Evolutionary conservation across 1,140 invertebrate species (phyloP).

Genomic region (Zaprionus lachaisei): DNA sequence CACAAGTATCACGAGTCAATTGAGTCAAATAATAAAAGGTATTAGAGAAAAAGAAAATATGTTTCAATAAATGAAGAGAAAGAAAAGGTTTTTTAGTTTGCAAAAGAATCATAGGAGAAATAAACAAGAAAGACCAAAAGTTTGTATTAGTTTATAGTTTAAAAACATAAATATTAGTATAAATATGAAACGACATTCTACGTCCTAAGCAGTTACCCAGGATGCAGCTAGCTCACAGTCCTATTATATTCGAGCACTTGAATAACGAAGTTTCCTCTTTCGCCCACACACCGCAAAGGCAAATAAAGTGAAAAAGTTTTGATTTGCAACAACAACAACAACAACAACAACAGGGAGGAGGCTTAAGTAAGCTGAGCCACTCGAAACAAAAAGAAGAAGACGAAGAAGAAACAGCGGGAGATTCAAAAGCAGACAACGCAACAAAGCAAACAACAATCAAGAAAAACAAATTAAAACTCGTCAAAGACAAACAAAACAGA

Average conservation of each 20-base stretch:
- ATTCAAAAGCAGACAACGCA: conserved; percentile 14
- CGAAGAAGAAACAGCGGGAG: not conserved
- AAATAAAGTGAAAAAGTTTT: conserved; percentile 34
- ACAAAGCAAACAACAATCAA: conserved; percentile 49
- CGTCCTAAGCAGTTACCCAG: not conserved
- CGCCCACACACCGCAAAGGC: not conserved
- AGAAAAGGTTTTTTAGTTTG: not conserved
- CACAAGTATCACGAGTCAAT: no score
- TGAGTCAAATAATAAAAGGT: no score
- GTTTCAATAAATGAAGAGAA: not conserved
- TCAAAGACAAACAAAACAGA: conserved; percentile 45
- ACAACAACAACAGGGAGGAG: not conserved
- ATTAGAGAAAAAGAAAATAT: no score
- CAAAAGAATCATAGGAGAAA: not conserved
- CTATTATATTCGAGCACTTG: not conserved
- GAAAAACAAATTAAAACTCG: conserved; percentile 49
- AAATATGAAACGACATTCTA: not conserved
- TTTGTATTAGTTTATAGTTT: no score
- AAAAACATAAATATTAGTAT: no score
- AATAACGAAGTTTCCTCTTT: conserved; percentile 22
- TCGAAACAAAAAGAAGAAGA: conserved; percentile 19
- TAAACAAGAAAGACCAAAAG: no score
- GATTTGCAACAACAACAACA: conserved; percentile 23
- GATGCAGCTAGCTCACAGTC: not conserved
- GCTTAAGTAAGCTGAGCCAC: conserved; percentile 30